These are phyloP conservation scores for Drosophila flavopinicola DNA, from an alignment of 2,888 invertebrate species.

Conservation along the genomic window DNA sequence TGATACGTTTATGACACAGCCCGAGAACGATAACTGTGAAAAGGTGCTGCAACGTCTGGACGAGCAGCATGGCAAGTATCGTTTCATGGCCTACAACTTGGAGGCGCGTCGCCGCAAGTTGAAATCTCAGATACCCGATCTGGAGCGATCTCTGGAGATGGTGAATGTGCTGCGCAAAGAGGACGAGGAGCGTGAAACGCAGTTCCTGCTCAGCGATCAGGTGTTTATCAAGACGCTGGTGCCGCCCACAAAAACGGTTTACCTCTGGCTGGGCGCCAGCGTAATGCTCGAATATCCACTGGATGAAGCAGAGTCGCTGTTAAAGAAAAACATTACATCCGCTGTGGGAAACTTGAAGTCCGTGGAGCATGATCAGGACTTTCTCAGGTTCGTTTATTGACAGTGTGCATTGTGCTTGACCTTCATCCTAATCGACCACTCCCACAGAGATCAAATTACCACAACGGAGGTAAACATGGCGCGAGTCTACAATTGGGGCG, in stretches of 20 bases:
- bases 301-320: slow-evolving; percentile 93
- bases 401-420: background rate
- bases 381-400: slow-evolving; percentile 88
- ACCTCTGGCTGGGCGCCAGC: slow-evolving; percentile 94
- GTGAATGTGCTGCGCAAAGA: slow-evolving; percentile 94
- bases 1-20: slow-evolving; percentile 93
- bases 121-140: slow-evolving; percentile 96
- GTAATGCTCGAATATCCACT: slow-evolving; percentile 98
- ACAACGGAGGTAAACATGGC: slow-evolving; percentile 99
- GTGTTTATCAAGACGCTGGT: slow-evolving; percentile 93
- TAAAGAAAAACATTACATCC: slow-evolving; percentile 92
- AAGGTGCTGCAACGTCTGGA: slow-evolving; percentile 94
- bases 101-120: slow-evolving; percentile 93
- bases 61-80: slow-evolving; percentile 97
- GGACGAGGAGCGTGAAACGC: slow-evolving; percentile 91
- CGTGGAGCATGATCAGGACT: slow-evolving; percentile 96
- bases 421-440: background rate
- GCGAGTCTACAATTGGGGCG: slow-evolving; percentile 98
- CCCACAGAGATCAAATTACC: slow-evolving; percentile 95
- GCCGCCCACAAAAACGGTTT: slow-evolving; percentile 95
- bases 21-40: slow-evolving; percentile 93
- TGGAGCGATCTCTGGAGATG: slow-evolving; percentile 95
- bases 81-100: slow-evolving; percentile 98
- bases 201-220: slow-evolving; percentile 96
- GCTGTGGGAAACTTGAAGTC: slow-evolving; percentile 93